Evolutionary conservation across 2,797 vertebrate genomes (phyloP), one percentile per base, ranked within the genome.

Genomic region (Pantherophis vulpinus): DNA sequence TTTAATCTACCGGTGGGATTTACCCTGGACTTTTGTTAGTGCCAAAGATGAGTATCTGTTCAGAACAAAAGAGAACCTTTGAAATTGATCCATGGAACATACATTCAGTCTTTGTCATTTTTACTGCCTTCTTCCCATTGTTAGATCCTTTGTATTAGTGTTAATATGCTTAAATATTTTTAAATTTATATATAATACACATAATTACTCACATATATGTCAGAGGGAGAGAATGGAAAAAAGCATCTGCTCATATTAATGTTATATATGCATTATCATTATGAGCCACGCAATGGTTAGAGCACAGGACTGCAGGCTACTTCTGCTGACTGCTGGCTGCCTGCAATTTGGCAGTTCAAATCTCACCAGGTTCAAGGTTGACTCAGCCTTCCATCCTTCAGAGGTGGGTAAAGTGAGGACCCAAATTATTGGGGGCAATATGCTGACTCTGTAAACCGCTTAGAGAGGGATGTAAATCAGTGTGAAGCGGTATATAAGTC

Each of bases 241-340:
- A 14, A 2, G 86, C 7, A 63, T 87, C 86, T 95, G 90, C 37
- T 86, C 42, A 93, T 25, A 59, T 11, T 42, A 90, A 94, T 92
- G 91, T 93, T n/a, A n/a, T 8, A 70, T 42, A 47, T 88, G 2
- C 9, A 6, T 27, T 61, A 61, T 61, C 60, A 61, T 61, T 27
- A 61, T 61, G 9, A 61, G 25, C 60, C 25, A 27, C 25, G 4
- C 9, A 61, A 9, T 27, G 60, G 60, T 27, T 27, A 59, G 18
- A 23, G 20, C 23, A 18, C 20, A 59, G 58, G 2, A 59, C 58
- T 59, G 25, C 9, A 61, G 60, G 60, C 60, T 61, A 27, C 25
- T 61, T 61, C 60, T 61, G 60, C 60, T 10, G 9, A 61, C 25
- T 27, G 23, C 60, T 1, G 4, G 25, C 25, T 27, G 23, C 2